Evolutionary conservation across 2,888 invertebrate species (phyloP), one percentile per base, ranked within the genome.

Genomic region (Andrena fulva): DNA sequence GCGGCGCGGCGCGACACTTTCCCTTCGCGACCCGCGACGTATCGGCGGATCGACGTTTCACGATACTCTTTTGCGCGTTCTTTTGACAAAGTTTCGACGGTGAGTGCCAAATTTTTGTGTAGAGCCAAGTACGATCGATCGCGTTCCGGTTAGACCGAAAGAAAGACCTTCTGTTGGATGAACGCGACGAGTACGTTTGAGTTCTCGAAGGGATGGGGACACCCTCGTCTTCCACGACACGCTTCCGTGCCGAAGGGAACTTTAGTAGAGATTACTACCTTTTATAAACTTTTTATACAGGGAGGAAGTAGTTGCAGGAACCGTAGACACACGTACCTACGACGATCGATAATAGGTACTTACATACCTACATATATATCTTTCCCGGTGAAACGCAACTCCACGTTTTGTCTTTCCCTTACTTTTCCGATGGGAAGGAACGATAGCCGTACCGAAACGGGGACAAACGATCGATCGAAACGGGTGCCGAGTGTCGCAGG

Each of bases 221-320:
- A 79, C 69, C 69, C 75, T 79, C 77, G 80, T 80, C 80, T 80
- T 80, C 80, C 80, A 72, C 71, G 70, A n/a, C 68, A 66, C 79
- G 59, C 73, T 80, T 54, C 54, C 62, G 66, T 78, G 3, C 52
- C 42, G 42, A 42, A 70, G 33, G 24, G 3, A 27, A 71, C 42
- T 68, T 56, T 12, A 80, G 74, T 52, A 56, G 56, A 56, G 60
- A 33, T 35, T 42, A 62, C 29, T 66, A 75, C 80, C 80, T 56
- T 56, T 24, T 80, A 74, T 80, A 71, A 82, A 80, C 70, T 75
- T 82, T 80, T 82, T 82, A 74, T 80, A 80, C 81, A 59, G n/a
- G 66, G 35, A 64, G 50, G 68, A 27, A 20, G 48, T 75, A 75
- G 52, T 56, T 12, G 60, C 56, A 8, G 60, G 31, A 60, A 60